Percentiles rank a stretch among this genome's conserved stretches.
These are phyloP conservation scores for Periophthalmodon schlosseri DNA, from an alignment of 2,113 vertebrate genomes.

Conservation along the genomic window DNA sequence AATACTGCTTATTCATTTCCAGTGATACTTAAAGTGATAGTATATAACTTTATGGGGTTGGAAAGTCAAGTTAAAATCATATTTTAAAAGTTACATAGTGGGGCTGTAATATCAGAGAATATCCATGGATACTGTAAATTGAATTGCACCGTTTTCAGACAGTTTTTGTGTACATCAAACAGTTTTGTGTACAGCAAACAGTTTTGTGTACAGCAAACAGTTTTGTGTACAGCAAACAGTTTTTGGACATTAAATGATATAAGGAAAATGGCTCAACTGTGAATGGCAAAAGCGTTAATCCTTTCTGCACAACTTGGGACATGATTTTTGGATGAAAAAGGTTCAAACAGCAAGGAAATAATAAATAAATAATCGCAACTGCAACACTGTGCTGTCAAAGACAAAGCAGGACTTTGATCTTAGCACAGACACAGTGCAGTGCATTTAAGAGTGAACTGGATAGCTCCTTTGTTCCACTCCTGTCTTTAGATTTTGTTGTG, in stretches of 20 bases:
- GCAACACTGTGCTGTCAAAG: constrained; percentile 52
- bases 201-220: no score
- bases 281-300: constrained; percentile 33
- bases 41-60: no score
- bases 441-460: not conserved
- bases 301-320: constrained; percentile 32
- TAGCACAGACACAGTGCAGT: constrained; percentile 16
- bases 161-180: constrained; percentile 48
- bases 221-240: no score
- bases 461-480: not conserved
- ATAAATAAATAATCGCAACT: constrained; percentile 34
- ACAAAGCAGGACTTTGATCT: constrained; percentile 64
- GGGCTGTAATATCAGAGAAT: not conserved
- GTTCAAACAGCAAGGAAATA: constrained; percentile 45
- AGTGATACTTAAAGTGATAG: not conserved
- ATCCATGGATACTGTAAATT: constrained; percentile 34
- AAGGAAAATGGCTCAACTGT: constrained; percentile 27
- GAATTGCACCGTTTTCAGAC: constrained; percentile 34
- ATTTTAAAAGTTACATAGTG: no score
- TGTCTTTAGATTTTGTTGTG: constrained; percentile 5
- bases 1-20: not conserved
- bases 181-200: no score
- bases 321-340: constrained; percentile 39
- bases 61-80: no score
- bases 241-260: constrained; percentile 58